phyloP scores from a whole-genome alignment of 2,797 vertebrate genomes.

The Syngnathus rostellatus region DNA sequence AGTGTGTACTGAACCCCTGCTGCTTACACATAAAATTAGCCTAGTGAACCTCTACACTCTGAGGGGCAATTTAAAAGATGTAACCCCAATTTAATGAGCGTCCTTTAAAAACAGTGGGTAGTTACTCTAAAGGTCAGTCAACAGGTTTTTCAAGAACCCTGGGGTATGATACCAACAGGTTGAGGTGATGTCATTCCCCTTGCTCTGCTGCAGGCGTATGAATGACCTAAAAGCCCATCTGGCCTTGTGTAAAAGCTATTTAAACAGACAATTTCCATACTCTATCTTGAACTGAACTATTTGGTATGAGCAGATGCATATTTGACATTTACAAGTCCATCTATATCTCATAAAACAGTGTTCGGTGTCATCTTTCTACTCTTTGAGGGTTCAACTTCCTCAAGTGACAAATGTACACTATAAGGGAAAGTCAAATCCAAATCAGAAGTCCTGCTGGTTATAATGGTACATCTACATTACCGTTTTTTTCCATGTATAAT shows the following conservation, averaged over 20 bases:
- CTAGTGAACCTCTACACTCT: not conserved
- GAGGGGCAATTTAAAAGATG: not conserved
- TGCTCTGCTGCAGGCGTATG: slow-evolving; percentile 26
- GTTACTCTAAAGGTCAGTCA: slow-evolving; percentile 32
- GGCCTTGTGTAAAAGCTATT: slow-evolving; percentile 25
- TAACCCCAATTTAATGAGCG: not conserved
- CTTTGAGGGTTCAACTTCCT: not conserved
- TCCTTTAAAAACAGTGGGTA: slow-evolving; percentile 1
- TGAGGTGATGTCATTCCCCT: slow-evolving; percentile 33
- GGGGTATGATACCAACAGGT: slow-evolving; percentile 30
- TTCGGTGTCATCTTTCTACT: not conserved
- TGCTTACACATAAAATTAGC: not conserved
- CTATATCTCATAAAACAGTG: not conserved
- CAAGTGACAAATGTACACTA: not conserved
- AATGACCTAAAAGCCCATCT: slow-evolving; percentile 33
- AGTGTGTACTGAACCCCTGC: not conserved
- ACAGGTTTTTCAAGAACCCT: slow-evolving; percentile 26
- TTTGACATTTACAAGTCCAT: not conserved
- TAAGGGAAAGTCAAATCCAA: not conserved
- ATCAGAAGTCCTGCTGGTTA: not conserved
- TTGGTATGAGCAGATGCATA: not conserved
- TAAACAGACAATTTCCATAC: slow-evolving; percentile 8
- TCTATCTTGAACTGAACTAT: not conserved
- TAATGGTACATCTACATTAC: slow-evolving; percentile 14
- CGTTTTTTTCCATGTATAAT: no score